These are phyloP conservation scores for Meles meles DNA, from an alignment of 2,113 vertebrate genomes.

Conservation along the genomic window DNA sequence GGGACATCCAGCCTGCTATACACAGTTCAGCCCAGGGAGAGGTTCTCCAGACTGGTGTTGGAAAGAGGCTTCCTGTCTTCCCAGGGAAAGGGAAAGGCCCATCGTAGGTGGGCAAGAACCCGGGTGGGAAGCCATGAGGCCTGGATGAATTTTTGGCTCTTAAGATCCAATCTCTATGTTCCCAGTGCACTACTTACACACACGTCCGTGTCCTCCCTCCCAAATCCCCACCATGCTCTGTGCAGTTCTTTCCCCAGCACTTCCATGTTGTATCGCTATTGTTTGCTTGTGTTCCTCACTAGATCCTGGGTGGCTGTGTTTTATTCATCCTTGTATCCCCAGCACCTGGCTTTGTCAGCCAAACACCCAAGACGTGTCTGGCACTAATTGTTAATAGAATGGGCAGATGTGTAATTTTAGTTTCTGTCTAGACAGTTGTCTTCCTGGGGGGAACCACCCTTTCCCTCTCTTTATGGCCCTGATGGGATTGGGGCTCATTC, in stretches of 20 bases:
- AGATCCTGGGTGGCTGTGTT: neutral
- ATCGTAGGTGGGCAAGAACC: neutral
- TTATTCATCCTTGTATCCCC: neutral
- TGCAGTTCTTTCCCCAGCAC: rapidly evolving
- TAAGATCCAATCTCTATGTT: neutral
- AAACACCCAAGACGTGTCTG: neutral
- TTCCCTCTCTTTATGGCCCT: neutral
- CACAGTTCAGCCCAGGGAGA: neutral
- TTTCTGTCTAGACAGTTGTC: neutral
- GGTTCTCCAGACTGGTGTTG: neutral
- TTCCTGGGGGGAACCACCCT: neutral
- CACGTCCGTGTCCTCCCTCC: neutral
- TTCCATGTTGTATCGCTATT: rapidly evolving
- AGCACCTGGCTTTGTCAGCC: neutral
- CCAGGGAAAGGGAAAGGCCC: neutral
- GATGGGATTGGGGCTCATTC: neutral
- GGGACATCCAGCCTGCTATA: neutral
- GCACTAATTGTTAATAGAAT: neutral
- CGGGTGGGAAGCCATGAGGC: neutral
- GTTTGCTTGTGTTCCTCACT: neutral
- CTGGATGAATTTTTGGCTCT: neutral
- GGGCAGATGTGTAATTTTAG: neutral
- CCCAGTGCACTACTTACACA: rapidly evolving
- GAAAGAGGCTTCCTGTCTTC: neutral
- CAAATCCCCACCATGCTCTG: neutral